Base-by-base conservation (phyloP, 2,888 invertebrate species). In the Xylophagus ater region DNA sequence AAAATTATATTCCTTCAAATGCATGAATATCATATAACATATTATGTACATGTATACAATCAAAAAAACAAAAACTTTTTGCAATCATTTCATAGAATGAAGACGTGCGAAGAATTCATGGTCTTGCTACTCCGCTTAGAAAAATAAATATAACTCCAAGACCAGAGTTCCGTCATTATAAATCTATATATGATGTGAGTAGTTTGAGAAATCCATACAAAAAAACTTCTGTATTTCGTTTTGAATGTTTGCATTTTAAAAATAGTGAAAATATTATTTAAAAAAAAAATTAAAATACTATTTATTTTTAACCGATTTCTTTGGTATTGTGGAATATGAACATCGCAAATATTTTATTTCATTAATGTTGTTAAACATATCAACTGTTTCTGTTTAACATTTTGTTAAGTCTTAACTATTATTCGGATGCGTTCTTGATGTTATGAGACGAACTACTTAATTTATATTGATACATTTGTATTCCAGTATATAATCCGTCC, bases 61-160 rank as follows among this genome's bases (percentile, higher is more conserved):
- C 32, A 35, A 37, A 37, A 46, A 48, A 41, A 37, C 17, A 42
- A 52, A 49, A 46, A 25, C 44, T 38, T 47, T 44, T 44, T 41
- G 35, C 47, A 53, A 53, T 51, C 51, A 59, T 58, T 57, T 56
- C 59, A 58, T 59, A 63, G 64, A 62, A 59, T 53, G 65, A 65
- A 57, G 63, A 63, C 56, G 60, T 59, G 54, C 60, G 62, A 59
- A 59, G 65, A 53, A 61, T 65, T 57, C 62, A 65, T 55, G 63
- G 62, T 62, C 62, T 65, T 58, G 65, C 65, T 42, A 65, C 65
- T 57, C 65, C 65, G 52, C 58, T 65, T 53, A 59, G 65, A 62
- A 65, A 63, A 63, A 53, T 65, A 57, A 65, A 64, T 61, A 61
- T 65, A 45, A 62, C 65, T 59, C 62, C 65, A 59, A 61, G 65